Percentiles rank a stretch among this genome's conserved stretches.
Conservation (phyloP, 2,888 invertebrate species). For the Platycheirus albimanus region DNA sequence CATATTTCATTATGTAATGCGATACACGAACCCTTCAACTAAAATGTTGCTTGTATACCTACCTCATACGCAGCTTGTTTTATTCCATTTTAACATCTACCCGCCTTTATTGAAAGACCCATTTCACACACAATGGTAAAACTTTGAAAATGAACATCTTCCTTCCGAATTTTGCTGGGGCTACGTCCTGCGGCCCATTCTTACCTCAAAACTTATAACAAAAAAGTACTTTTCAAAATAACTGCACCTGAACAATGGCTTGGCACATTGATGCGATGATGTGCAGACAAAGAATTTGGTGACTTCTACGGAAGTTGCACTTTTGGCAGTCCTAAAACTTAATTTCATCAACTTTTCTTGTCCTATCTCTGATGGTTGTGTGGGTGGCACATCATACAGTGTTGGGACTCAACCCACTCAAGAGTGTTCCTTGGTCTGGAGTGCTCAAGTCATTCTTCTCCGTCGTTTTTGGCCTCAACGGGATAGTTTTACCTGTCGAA, state of each 20-base stretch:
- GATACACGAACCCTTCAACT: too few species aligned
- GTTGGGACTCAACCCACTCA: not conserved
- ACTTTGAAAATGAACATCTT: too few species aligned
- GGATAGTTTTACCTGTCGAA: conserved; percentile 71
- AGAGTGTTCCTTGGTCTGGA: not conserved
- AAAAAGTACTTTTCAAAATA: too few species aligned
- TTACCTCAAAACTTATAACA: too few species aligned
- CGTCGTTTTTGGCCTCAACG: conserved; percentile 25
- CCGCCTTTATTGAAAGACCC: too few species aligned
- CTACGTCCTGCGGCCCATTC: too few species aligned
- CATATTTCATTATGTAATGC: too few species aligned
- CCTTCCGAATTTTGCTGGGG: too few species aligned
- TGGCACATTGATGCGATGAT: conserved; percentile 37
- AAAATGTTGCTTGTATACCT: too few species aligned
- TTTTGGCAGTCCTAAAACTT: conserved; percentile 68
- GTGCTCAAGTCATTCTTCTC: conserved; percentile 60
- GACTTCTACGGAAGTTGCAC: conserved; percentile 62
- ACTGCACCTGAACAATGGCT: conserved; percentile 50
- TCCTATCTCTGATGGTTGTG: conserved; percentile 1
- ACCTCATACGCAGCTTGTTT: too few species aligned
- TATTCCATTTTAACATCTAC: too few species aligned
- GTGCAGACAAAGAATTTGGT: conserved; percentile 46
- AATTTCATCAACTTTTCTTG: conserved; percentile 68
- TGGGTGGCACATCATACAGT: not conserved
- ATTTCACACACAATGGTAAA: too few species aligned